Base-by-base conservation (phyloP, 2,113 vertebrate species). In the Corydoras maculifer region DNA sequence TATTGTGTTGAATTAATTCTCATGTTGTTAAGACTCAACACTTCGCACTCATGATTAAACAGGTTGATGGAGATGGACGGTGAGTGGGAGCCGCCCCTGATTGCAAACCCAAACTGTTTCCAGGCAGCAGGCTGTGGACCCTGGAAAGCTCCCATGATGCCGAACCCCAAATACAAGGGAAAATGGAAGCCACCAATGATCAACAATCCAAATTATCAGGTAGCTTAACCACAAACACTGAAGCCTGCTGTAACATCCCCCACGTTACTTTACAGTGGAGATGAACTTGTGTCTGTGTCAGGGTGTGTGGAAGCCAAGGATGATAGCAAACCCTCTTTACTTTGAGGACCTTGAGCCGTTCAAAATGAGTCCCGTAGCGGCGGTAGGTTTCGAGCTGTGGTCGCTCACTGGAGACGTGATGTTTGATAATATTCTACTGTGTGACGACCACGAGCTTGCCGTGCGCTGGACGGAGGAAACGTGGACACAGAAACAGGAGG, bases 61-160 rank as follows among this genome's bases (percentile, higher is more conserved):
- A 94, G 93, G 93, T 91, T 91, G 85, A 89, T 92, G 81, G 91
- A 93, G 69, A 93, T 94, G 91, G 93, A 94, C 9, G 93, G 93
- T 15, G 91, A 93, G 57, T 94, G 93, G 93, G 92, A 93, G 68
- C 90, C 92, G 77, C 92, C 92, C 76, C 89, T 91, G 73, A 88
- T 93, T 72, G 87, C 91, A 64, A 94, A 93, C 75, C 89, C 93
- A 8, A 89, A 87, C 55, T 94, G 92, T 70, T 88, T 89, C 60
- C 62, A 87, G 0, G 89, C 90, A 2, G 86, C 87, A 79, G 93
- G 92, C 18, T 94, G 93, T 80, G 92, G 93, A 58, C 85, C 81
- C 54, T 94, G 93, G 93, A 88, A 91, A 62, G 82, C 91, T 49
- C 91, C 93, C 0, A 88, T 91, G 85, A 89, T 93, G 67, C 88